Evolutionary conservation across 1,140 invertebrate genomes (phyloP), one percentile per base, ranked within the genome.

Genomic region (Archegozetes longisetosus): DNA sequence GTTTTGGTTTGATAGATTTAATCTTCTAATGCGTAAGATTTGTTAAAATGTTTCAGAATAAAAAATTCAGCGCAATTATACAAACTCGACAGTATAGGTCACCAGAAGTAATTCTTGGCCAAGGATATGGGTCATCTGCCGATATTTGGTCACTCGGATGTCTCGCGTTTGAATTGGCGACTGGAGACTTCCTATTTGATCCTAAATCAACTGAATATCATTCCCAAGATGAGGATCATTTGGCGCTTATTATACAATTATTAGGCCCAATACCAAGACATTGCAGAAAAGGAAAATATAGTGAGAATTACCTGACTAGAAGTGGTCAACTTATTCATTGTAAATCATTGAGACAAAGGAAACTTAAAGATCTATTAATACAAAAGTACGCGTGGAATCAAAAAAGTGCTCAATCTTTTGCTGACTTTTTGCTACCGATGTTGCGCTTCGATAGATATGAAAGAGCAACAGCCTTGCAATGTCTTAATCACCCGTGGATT

Each of bases 111-210:
- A 70, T 98, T 48, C 74, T 98, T 47, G 92, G 92, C 64, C 84
- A 89, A 49, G 89, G 88, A 0, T 98, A 97, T 73, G 86, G 84
- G 62, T 84, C 91, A 24, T 88, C 91, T 0, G 91, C 92, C 24
- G 94, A 98, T 73, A 94, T 98, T 66, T 98, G 94, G 94, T 94
- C 89, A 65, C 91, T 90, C 20, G 94, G 93, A 32, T 98, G 94
- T 70, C 95, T 97, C 89, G 81, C 93, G 17, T 99, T 98, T 76
- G 96, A 99, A 75, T 74, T 99, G 64, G 93, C 93, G 4, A 98
- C 94, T 23, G 95, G 95, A 58, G 95, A 98, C 75, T 99, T 98
- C 75, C 76, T 99, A 61, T 98, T 99, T 75, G 94, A 99, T 74
- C 94, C 95, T 40, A 93, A 97, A 73, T 90, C 86, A 61, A 80